These are phyloP conservation scores for Cinclus cinclus DNA, from an alignment of 2,113 vertebrate genomes.

Conservation along the genomic window DNA sequence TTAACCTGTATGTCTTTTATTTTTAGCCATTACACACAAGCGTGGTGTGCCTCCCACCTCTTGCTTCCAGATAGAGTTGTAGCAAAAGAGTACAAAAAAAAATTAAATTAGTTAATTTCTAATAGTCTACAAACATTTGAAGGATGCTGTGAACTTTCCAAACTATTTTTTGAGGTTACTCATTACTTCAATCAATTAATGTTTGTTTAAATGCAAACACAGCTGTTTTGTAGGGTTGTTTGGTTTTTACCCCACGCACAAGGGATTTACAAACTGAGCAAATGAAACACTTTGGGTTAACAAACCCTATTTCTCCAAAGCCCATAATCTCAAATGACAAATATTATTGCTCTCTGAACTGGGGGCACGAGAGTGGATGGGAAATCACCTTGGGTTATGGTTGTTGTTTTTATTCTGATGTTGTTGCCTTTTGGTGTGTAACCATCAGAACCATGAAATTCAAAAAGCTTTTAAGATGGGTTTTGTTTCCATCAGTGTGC, in stretches of 20 bases:
- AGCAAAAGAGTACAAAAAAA: background rate
- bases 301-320: background rate
- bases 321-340: background rate
- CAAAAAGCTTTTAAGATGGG: background rate
- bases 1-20: background rate
- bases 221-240: conserved; percentile 18
- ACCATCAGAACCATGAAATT: background rate
- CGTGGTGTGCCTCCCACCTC: background rate
- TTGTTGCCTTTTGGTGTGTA: background rate
- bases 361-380: background rate
- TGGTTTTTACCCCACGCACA: background rate
- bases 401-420: background rate
- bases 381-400: background rate
- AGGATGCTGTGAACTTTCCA: background rate
- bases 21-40: background rate
- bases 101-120: conserved; percentile 9
- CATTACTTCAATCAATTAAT: conserved; percentile 46
- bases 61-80: background rate
- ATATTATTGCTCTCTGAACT: background rate
- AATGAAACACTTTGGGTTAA: background rate
- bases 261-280: background rate
- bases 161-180: conserved; percentile 33
- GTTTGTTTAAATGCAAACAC: conserved; percentile 56
- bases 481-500: background rate
- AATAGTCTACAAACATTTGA: conserved; percentile 30